Evolutionary conservation across 2,888 invertebrate genomes (phyloP).

Genomic region (Pristionchus japonicus): DNA sequence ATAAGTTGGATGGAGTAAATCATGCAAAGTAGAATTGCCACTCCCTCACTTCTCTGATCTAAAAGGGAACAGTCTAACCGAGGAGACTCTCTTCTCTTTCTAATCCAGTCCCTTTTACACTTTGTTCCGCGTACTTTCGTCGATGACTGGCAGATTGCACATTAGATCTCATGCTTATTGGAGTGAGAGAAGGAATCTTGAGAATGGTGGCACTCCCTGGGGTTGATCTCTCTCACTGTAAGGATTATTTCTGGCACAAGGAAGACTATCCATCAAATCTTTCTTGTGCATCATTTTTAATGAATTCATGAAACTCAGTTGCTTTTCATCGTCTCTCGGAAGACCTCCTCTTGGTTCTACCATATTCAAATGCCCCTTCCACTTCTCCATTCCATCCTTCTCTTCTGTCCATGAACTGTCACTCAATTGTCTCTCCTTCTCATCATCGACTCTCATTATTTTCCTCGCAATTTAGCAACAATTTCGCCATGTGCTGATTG

Average conservation of each 20-base stretch:
- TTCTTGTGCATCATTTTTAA: too few species aligned
- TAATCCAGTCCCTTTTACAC: slow-evolving; percentile 8
- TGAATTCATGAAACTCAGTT: too few species aligned
- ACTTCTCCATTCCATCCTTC: background rate
- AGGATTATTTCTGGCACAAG: background rate
- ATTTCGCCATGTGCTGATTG: slow-evolving; percentile 25
- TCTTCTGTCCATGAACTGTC: slow-evolving; percentile 29
- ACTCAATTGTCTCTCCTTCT: slow-evolving; percentile 28
- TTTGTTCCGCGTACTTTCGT: slow-evolving; percentile 32
- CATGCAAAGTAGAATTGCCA: background rate
- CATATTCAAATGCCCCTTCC: background rate
- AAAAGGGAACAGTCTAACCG: background rate
- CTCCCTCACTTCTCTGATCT: background rate
- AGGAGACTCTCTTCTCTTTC: slow-evolving; percentile 4
- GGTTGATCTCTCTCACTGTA: background rate
- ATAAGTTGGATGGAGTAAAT: background rate
- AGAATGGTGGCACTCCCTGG: background rate
- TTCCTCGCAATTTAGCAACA: slow-evolving; percentile 32
- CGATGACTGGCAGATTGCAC: background rate
- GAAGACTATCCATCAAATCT: too few species aligned
- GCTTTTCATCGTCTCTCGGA: too few species aligned
- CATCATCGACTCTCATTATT: background rate
- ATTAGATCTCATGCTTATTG: background rate
- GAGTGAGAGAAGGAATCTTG: background rate
- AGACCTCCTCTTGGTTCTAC: background rate